phyloP scores from a whole-genome alignment of 2,113 vertebrate genomes.

The Rhizomys pruinosus region DNA sequence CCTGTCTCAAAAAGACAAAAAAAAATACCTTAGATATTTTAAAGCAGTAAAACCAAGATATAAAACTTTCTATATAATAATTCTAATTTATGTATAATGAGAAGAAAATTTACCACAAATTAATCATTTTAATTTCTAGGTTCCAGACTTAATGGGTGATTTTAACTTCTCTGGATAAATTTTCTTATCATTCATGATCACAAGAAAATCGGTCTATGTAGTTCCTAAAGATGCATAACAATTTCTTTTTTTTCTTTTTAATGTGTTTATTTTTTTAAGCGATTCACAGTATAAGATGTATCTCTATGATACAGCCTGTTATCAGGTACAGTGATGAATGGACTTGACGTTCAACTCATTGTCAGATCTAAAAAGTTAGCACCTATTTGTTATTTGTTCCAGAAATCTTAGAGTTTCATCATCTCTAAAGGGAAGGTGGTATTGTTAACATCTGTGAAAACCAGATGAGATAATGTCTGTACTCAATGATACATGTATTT shows the following conservation, averaged over 20 bases:
- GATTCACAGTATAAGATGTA: too few species aligned
- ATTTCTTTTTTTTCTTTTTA: too few species aligned
- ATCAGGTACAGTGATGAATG: neutral
- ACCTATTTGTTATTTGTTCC: neutral
- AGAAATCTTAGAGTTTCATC: constrained; percentile 2
- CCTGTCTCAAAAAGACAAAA: too few species aligned
- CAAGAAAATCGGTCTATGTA: constrained; percentile 39
- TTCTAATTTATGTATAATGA: neutral
- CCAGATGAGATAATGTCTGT: neutral
- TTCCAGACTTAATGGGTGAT: neutral
- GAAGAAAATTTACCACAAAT: neutral
- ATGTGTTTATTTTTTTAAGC: too few species aligned
- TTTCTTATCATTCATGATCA: constrained; percentile 10
- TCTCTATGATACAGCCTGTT: neutral
- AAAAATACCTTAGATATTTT: constrained; percentile 39
- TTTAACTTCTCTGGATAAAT: constrained; percentile 48
- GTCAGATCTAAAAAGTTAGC: neutral
- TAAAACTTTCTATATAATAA: constrained; percentile 24
- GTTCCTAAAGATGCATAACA: neutral
- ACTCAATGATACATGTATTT: neutral
- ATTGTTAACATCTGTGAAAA: neutral
- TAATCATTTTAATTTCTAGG: constrained; percentile 48
- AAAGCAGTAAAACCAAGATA: constrained; percentile 13
- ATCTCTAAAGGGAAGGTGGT: neutral
- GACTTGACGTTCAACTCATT: neutral